Evolutionary conservation across 1,140 invertebrate genomes (phyloP), one percentile per base, ranked within the genome.

Genomic region (Holcopasites calliopsidis): DNA sequence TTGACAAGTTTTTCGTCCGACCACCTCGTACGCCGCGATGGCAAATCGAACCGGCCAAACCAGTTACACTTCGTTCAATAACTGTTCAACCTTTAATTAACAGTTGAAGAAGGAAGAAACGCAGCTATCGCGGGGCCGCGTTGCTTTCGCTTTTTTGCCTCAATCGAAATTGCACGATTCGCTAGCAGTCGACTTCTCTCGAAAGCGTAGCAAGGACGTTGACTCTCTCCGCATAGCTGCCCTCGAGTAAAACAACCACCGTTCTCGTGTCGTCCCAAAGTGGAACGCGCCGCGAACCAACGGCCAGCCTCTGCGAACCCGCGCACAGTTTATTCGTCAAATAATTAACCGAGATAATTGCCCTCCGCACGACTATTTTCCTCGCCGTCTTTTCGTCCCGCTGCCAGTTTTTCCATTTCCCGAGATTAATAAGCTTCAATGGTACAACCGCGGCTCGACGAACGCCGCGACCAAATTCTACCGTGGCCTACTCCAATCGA

Each of bases 301-400:
- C n/a, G 26, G 26, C n/a, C n/a, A 23, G 3, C 4, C n/a, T n/a
- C n/a, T 8, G 44, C n/a, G 13, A 55, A 42, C 18, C 50, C 65
- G 52, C 66, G n/a, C n/a, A 10, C 40, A 47, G 49, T 21, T 49
- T 35, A 49, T 42, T 28, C 68, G 68, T 26, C 40, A 49, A 60
- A 70, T 60, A 60, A 70, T 70, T 49, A 70, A 70, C 38, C 4
- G 26, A 33, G 65, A 69, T 57, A 57, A 58, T 49, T 58, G 55
- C 42, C 54, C 21, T 42, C 8, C 35, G 18, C 1, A n/a, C 28
- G 38, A 16, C 23, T 42, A 54, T 69, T 55, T 55, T 42, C 52
- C 16, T 13, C 49, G 64, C 2, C 8, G 18, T 21, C n/a, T 44
- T 40, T 57, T 31, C 26, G 18, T 47, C 28, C 42, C 68, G n/a